Evolutionary conservation across 2,797 vertebrate species (phyloP), one percentile per base, ranked within the genome.

Genomic region (Peromyscus melanophrys): DNA sequence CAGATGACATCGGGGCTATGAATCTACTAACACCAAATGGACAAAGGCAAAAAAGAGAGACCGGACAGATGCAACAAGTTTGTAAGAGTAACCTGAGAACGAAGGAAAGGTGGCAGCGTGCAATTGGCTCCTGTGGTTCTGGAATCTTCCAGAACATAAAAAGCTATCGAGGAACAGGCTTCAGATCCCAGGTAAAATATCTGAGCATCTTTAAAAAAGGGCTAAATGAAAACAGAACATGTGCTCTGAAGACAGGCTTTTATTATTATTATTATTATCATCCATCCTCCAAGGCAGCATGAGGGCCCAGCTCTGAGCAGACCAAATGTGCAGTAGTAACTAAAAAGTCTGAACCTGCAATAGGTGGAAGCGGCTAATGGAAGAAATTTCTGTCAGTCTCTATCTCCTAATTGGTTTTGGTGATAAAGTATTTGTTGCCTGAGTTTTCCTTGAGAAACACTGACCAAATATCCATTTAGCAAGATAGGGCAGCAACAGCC

Each of bases 281-380:
- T 13, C 65, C 23, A 2, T 27, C 14, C 6, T 23, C 29, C 29
- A 12, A 21, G 4, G 21, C 25, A 81, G 23, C n/a, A 34, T 1
- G 13, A 52, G 34, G 43, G 9, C 37, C 52, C 63, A 49, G 2
- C 23, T 34, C 25, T 6, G 21, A 63, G 12, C n/a, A 27, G 19
- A 69, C 0, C 23, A 11, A 49, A 71, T 52, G n/a, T 52, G n/a
- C 0, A 8, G 0, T 1, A 65, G 19, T 13, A 43, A 75, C 0
- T 27, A 25, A 1, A 34, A 43, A 25, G 3, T 34, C 43, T 34
- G 25, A 61, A 6, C 34, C 10, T 8, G 25, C 6, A 63, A 61
- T 4, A 31, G 4, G 31, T n/a, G 57, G 23, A 12, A 57, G 27
- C 29, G 14, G 25, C 5, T 31, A 94, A 82, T 43, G 27, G 4